Percentiles rank a stretch among this genome's conserved stretches.
Evolutionary conservation across 1,140 invertebrate species (phyloP).

Genomic region (Drosophila paulistorum): DNA sequence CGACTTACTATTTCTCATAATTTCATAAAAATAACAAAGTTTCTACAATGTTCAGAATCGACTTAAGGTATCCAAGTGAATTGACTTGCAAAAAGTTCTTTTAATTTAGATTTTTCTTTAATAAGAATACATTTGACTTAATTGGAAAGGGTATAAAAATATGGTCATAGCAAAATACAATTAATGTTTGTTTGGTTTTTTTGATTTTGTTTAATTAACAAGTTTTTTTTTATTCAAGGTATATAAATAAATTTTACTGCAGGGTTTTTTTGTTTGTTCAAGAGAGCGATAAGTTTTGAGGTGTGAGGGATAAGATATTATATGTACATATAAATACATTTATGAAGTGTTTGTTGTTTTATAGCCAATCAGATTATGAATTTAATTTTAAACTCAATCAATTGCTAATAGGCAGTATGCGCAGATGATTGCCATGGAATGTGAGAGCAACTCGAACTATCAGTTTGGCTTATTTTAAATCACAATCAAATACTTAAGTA

Average conservation of each 20-base stretch:
- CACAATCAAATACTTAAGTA: too few species aligned
- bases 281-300: constrained; percentile 1
- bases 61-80: too few species aligned
- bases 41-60: too few species aligned
- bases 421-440: not conserved
- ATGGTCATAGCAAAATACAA: not conserved
- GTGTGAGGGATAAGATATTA: not conserved
- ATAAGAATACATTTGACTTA: not conserved
- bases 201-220: constrained; percentile 5
- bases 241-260: not conserved
- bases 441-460: not conserved
- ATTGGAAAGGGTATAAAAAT: not conserved
- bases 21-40: too few species aligned
- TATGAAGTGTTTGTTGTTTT: not conserved
- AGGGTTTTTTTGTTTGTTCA: constrained; percentile 3
- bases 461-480: too few species aligned
- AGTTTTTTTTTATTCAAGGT: not conserved
- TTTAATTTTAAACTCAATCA: not conserved
- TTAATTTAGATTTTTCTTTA: too few species aligned
- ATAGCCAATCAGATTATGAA: constrained; percentile 1
- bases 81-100: too few species aligned
- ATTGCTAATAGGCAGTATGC: not conserved
- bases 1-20: too few species aligned
- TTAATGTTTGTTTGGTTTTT: not conserved
- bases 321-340: not conserved